Base-by-base conservation (phyloP, 2,888 invertebrate genomes). In the Invenusta paracnida region DNA sequence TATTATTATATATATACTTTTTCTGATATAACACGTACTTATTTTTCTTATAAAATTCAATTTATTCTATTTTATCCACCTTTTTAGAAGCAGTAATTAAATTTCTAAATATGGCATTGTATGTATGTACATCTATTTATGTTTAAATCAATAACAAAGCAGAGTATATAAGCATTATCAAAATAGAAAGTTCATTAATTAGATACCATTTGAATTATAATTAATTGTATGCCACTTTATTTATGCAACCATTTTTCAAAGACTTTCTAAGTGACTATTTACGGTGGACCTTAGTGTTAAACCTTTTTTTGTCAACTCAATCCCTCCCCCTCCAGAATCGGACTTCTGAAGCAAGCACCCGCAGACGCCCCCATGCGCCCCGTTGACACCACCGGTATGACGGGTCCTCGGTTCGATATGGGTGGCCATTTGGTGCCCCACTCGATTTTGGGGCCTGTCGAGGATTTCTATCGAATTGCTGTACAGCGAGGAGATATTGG, bases 381-480 rank as follows among this genome's bases (percentile, higher is more conserved):
- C 1, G 87, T 89, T 48, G 90, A 90, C 86, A 88, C 88, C 73
- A 79, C 85, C 2, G 87, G 88, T 82, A 82, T 86, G 31, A 81
- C 89, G 82, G 91, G 91, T 11, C 90, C 90, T 1, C 87, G 90
- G 0, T 91, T 90, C 87, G 89, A 90, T 87, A 73, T 86, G 2
- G 82, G 88, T 31, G 91, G 91, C 0, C 87, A 88, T 81, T 89
- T 91, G 17, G 88, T 91, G 17, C 88, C 90, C 0, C 89, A 91
- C 88, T 91, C 91, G 87, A 89, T 91, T 85, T 89, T 91, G 67
- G 91, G 91, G 30, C 88, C 88, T 31, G 89, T 90, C 48, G 90
- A 91, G 67, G 91, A 91, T 1, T 91, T 89, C 88, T 88, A 88
- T 84, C 87, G 85, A 48, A 89, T 90, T 84, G 91, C 90, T 2